Evolutionary conservation across 2,888 invertebrate species (phyloP), one percentile per base, ranked within the genome.

Genomic region (Embidobia sp.): DNA sequence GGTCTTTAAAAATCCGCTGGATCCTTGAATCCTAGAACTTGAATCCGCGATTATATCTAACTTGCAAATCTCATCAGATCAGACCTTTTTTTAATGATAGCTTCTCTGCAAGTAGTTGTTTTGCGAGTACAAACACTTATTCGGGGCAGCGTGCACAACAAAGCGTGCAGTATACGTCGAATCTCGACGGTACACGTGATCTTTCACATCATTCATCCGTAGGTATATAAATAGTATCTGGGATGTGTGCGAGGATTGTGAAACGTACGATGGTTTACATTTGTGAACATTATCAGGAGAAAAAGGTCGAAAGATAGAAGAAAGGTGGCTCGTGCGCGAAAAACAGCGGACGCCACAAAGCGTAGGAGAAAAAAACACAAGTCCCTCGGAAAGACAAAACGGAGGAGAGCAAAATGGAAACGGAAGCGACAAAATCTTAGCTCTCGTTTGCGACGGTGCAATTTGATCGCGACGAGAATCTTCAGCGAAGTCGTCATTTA

Each of bases 221-320:
- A n/a, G n/a, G n/a, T 7, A 16, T 53, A 63, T 53, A 72, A 72
- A 72, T 72, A 63, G 61, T 53, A 63, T 37, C 37, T 51, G 53
- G 19, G 53, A 70, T 53, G 59, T 44, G 61, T 53, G 46, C 61
- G 59, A 49, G 57, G 42, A 69, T 59, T 10, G 69, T 59, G 31
- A 40, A 57, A 59, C 67, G 67, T 48, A 66, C 11, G n/a, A 6
- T 13, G 11, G 37, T 29, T n/a, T 31, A 13, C 37, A 31, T 18
- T 48, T 40, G 59, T 42, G 57, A 26, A 48, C 46, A 46, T 46
- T 44, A 53, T 49, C 37, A 40, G 13, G 5, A 49, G 6, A 44
- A 42, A 35, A 37, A 27, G 4, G n/a, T 33, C 6, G 10, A 13
- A 46, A 19, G 7, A 5, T 61, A 44, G 33, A 64, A 42, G 37